Conservation (phyloP, 2,888 invertebrate genomes). For the Macrostomum cliftonense region DNA sequence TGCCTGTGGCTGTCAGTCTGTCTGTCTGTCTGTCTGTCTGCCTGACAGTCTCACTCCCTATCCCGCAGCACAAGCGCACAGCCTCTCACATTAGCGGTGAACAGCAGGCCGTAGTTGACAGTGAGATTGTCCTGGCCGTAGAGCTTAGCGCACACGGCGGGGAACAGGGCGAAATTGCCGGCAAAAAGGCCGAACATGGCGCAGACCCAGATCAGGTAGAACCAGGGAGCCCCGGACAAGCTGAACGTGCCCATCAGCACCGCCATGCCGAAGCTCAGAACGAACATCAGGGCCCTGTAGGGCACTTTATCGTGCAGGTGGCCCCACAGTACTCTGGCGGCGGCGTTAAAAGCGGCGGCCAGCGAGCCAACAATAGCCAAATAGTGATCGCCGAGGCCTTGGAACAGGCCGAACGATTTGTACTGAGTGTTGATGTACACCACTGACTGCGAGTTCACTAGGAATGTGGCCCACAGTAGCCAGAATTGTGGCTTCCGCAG, state of each 20-base stretch:
- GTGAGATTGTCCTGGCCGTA: conserved; percentile 30
- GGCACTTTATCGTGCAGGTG: conserved; percentile 51
- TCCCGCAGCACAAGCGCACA: too few relatives aligned
- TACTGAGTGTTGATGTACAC: conserved; percentile 33
- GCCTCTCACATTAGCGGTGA: conserved; percentile 21
- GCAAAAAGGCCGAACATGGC: conserved; percentile 28
- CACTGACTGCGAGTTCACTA: conserved; percentile 25
- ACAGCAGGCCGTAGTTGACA: conserved; percentile 29
- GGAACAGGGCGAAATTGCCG: conserved; percentile 31
- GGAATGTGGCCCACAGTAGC: conserved; percentile 31
- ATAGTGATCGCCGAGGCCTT: conserved; percentile 29
- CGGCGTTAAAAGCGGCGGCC: conserved; percentile 39
- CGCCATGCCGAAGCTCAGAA: conserved; percentile 15
- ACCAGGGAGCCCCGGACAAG: conserved; percentile 17
- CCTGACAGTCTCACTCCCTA: too few relatives aligned
- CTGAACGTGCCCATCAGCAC: conserved; percentile 20
- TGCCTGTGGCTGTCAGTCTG: too few relatives aligned
- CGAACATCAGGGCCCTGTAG: conserved; percentile 1
- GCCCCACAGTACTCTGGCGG: conserved; percentile 40
- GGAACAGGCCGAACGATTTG: conserved; percentile 15
- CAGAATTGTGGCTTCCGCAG: conserved; percentile 24
- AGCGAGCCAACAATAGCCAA: conserved; percentile 39
- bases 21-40: too few relatives aligned
- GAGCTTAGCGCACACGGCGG: conserved; percentile 28
- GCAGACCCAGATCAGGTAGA: conserved; percentile 29